Evolutionary conservation across 1,140 invertebrate species (phyloP).

Genomic region (Manduca sexta): DNA sequence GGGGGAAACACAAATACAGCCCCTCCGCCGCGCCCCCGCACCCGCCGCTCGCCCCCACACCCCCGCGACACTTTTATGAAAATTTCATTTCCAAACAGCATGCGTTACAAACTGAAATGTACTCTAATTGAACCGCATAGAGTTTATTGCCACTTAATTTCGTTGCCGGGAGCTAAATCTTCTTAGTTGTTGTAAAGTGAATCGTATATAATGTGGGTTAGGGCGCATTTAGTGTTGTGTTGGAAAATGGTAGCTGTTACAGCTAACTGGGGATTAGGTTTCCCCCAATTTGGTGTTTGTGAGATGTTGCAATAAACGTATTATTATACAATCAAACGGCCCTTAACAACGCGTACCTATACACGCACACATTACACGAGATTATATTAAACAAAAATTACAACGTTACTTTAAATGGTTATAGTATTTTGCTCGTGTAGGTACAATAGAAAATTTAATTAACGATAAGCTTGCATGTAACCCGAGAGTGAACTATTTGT

Average conservation of each 20-base stretch:
- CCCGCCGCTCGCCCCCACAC: conserved; percentile 27
- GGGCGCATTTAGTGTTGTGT: conserved; percentile 22
- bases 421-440: no score
- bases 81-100: conserved; percentile 59
- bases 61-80: conserved; percentile 55
- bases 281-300: conserved; percentile 32
- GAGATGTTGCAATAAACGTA: conserved; percentile 51
- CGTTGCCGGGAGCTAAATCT: conserved; percentile 31
- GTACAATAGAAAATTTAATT: no score
- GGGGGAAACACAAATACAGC: conserved; percentile 52
- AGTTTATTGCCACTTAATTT: conserved; percentile 46
- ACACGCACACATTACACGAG: no score
- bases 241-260: conserved; percentile 25
- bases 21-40: conserved; percentile 18
- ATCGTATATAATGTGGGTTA: conserved; percentile 33
- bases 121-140: conserved; percentile 46
- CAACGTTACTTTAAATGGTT: no score
- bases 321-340: conserved; percentile 55
- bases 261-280: conserved; percentile 52
- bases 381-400: no score
- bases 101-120: conserved; percentile 45
- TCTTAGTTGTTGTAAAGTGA: conserved; percentile 31
- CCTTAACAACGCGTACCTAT: conserved; percentile 2
- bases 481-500: no score
- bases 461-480: no score